These are phyloP conservation scores for Chaetops frenatus DNA, from an alignment of 2,113 vertebrate genomes.

Conservation along the genomic window DNA sequence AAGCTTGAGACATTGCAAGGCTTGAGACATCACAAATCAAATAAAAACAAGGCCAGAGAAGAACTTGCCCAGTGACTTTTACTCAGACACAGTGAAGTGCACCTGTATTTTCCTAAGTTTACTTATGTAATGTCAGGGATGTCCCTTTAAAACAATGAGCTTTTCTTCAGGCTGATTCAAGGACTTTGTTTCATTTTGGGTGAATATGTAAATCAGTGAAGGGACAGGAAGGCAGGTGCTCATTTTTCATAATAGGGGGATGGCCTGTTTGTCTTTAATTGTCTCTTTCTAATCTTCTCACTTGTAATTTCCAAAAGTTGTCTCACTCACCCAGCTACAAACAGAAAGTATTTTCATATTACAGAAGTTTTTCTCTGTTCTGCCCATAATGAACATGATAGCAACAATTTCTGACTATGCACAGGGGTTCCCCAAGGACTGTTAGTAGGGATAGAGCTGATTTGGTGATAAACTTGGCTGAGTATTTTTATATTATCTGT, in stretches of 20 bases:
- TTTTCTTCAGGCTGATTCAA: neutral
- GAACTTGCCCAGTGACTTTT: neutral
- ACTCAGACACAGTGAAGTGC: neutral
- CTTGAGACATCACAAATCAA: neutral
- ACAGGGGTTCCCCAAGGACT: neutral
- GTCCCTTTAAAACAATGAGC: neutral
- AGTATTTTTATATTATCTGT: neutral
- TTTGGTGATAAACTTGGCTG: neutral
- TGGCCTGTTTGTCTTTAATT: neutral
- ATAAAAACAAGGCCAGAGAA: neutral
- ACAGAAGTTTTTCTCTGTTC: neutral
- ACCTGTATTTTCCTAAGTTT: neutral
- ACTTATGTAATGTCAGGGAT: neutral
- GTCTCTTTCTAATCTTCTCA: neutral
- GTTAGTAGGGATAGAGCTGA: neutral
- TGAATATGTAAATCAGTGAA: neutral
- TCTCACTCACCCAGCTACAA: neutral
- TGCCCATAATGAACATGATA: neutral
- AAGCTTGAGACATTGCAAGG: neutral
- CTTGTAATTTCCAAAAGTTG: neutral
- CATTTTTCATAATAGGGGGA: neutral
- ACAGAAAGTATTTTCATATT: neutral
- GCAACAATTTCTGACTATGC: neutral
- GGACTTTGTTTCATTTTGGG: neutral
- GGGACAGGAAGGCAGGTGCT: neutral